Evolutionary conservation across 2,113 vertebrate species (phyloP), one percentile per base, ranked within the genome.

Genomic region (Rana temporaria): DNA sequence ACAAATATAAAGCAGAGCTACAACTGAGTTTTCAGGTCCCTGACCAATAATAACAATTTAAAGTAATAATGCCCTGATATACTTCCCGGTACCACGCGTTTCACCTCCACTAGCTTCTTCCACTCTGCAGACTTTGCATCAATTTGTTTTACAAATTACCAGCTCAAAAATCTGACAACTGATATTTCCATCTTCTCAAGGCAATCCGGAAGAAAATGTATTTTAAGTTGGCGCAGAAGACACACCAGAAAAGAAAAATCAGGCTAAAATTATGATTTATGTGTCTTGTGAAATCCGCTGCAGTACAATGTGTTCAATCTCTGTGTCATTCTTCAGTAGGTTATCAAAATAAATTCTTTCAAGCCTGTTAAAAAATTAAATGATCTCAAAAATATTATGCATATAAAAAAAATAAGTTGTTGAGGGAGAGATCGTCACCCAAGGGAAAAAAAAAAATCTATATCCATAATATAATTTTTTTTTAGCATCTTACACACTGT

Each of bases 21-120:
- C 62, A 82, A 42, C 70, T 42, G 63, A 32, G 79, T 82, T 74
- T 75, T 52, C 56, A 74, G 70, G 70, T 82, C 80, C 80, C 80
- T 82, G 80, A 82, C 80, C 80, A 82, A 82, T 82, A 82, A 82
- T 82, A 82, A 82, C 80, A 82, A 82, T 82, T 82, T 82, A 82
- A 82, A 74, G 80, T 82, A 82, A 82, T 82, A 82, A 74, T 82
- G 71, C 52, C 79, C 80, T 74, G 56, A 56, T 64, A 55, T 66
- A 62, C 9, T 73, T 82, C 48, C 62, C 63, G 48, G 62, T 82
- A 59, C 20, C 42, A 38, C 52, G 57, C 70, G 65, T 17, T 22
- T 66, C 80, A 56, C 63, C 75, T 64, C 72, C 80, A 74, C 60
- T 30, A 82, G 80, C 70, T 67, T 48, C 74, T 75, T 82, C 70